Evolutionary conservation across 2,888 invertebrate genomes (phyloP).

Genomic region (Lasius platythorax): DNA sequence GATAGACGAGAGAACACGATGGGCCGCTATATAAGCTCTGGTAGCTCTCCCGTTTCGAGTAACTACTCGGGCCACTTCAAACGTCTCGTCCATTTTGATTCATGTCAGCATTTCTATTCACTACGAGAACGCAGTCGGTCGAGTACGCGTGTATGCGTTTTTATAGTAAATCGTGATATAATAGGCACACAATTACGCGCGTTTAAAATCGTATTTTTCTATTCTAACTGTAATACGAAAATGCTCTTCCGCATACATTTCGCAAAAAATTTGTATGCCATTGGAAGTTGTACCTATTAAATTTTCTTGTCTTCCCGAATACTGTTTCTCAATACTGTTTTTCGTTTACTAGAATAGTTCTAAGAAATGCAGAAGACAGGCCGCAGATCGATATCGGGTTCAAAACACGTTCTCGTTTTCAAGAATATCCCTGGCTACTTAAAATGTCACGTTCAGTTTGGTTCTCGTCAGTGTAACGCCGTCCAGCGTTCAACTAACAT

Average conservation of each 20-base stretch:
- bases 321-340: constrained; percentile 3
- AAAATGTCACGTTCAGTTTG: constrained; percentile 39
- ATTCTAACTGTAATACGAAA: neutral
- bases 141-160: constrained; percentile 46
- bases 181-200: constrained; percentile 15
- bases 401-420: constrained; percentile 26
- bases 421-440: constrained; percentile 15
- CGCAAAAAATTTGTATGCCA: neutral
- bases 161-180: constrained; percentile 27
- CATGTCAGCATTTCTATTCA: constrained; percentile 62
- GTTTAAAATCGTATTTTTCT: constrained; percentile 2
- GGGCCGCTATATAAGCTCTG: constrained; percentile 47
- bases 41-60: constrained; percentile 65
- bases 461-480: constrained; percentile 3
- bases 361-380: neutral
- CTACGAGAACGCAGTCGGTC: constrained; percentile 53
- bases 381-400: constrained; percentile 6
- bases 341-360: neutral
- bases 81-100: constrained; percentile 72
- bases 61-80: constrained; percentile 75
- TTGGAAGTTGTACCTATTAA: neutral
- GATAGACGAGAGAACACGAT: constrained; percentile 64
- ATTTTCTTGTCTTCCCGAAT: constrained; percentile 4
- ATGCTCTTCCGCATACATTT: neutral
- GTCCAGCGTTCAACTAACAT: constrained; percentile 8